Percentiles rank a stretch among this genome's conserved stretches.
These are phyloP conservation scores for Poeciliopsis infans DNA, from an alignment of 2,797 vertebrate species.

Conservation along the genomic window DNA sequence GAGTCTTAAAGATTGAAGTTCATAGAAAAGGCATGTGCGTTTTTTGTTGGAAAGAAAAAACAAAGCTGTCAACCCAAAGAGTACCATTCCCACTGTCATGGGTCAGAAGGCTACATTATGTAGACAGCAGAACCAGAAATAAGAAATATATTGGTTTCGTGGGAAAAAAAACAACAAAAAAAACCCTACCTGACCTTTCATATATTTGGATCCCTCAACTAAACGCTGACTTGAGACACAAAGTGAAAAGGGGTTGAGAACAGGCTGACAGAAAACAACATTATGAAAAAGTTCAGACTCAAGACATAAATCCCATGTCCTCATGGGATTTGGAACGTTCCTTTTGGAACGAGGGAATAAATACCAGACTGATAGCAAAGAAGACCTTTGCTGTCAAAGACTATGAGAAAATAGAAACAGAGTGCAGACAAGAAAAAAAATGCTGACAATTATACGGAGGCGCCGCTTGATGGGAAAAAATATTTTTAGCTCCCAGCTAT, in stretches of 20 bases:
- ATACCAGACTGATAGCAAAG: not conserved
- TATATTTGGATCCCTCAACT: not conserved
- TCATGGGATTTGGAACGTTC: no score
- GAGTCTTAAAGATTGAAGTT: not conserved
- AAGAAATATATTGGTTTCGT: not conserved
- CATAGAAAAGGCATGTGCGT: not conserved
- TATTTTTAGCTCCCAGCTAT: not conserved
- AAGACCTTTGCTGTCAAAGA: conserved; percentile 1
- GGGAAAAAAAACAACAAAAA: not conserved
- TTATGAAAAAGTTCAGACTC: not conserved
- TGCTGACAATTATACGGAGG: not conserved
- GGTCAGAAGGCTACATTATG: not conserved
- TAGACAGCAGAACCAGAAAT: not conserved
- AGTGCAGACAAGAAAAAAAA: not conserved
- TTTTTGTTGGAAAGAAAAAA: not conserved
- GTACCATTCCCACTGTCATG: not conserved
- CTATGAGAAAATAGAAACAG: not conserved
- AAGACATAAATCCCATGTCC: conserved; percentile 1
- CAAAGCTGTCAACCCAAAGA: not conserved
- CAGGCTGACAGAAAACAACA: not conserved
- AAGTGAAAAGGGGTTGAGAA: not conserved
- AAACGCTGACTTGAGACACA: not conserved
- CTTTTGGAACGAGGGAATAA: not conserved
- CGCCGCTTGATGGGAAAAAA: not conserved
- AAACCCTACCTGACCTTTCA: not conserved